Evolutionary conservation across 2,888 invertebrate genomes (phyloP).

Genomic region (Brachypterus glaber): DNA sequence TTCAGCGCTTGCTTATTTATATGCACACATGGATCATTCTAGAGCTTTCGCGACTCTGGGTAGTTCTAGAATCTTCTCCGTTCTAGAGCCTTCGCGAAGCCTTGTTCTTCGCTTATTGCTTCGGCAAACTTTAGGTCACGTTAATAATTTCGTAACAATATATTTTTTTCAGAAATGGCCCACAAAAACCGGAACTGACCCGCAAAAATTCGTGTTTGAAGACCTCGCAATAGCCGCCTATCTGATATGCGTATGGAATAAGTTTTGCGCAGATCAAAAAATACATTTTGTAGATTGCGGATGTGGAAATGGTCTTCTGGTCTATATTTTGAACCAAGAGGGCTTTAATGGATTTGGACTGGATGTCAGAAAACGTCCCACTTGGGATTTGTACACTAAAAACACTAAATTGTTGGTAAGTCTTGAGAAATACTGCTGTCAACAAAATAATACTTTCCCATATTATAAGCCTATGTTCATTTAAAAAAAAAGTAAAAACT

Average conservation of each 20-base stretch:
- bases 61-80: too few relatives aligned
- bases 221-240: conserved; percentile 92
- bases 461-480: too few relatives aligned
- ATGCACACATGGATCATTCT: too few relatives aligned
- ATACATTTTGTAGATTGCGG: conserved; percentile 81
- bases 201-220: conserved; percentile 91
- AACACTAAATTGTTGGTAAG: conserved; percentile 55
- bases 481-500: too few relatives aligned
- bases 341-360: conserved; percentile 76
- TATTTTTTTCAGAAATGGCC: conserved; percentile 64
- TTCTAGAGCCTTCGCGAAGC: too few relatives aligned
- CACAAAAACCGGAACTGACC: conserved; percentile 86
- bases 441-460: too few relatives aligned
- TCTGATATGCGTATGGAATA: conserved; percentile 66
- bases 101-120: too few relatives aligned
- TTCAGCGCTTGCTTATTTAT: too few relatives aligned
- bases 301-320: conserved; percentile 94
- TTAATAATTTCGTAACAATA: too few relatives aligned
- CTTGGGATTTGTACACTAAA: conserved; percentile 74
- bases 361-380: conserved; percentile 74
- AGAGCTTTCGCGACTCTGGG: too few relatives aligned
- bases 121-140: too few relatives aligned
- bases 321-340: conserved; percentile 74
- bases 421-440: too few relatives aligned
- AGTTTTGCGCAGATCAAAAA: conserved; percentile 29